Conservation (phyloP, 2,797 vertebrate genomes). For the Ceyx erithaca region DNA sequence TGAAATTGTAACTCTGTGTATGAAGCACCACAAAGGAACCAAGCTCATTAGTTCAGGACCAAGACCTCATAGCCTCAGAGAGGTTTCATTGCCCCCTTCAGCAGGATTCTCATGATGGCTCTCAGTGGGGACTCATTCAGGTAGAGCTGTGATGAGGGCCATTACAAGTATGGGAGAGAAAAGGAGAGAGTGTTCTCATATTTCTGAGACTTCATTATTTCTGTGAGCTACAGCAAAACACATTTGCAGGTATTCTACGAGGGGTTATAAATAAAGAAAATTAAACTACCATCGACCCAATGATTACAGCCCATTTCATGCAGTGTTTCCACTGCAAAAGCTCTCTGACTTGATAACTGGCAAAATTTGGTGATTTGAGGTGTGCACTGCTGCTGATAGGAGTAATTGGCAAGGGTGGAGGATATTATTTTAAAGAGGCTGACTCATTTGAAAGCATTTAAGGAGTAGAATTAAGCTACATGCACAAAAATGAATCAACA, state of each 20-base stretch:
- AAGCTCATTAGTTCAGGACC: not conserved
- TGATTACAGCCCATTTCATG: not conserved
- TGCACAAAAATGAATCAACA: slow-evolving; percentile 10
- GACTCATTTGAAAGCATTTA: slow-evolving; percentile 34
- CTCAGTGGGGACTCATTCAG: not conserved
- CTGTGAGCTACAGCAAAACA: slow-evolving; percentile 10
- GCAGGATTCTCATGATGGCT: not conserved
- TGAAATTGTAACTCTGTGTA: not conserved
- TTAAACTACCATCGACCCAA: slow-evolving; percentile 52
- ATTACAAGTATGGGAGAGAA: not conserved
- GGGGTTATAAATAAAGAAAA: slow-evolving; percentile 66
- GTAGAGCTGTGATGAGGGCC: not conserved
- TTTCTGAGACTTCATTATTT: slow-evolving; percentile 52
- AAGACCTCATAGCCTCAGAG: not conserved
- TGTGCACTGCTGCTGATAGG: slow-evolving; percentile 16
- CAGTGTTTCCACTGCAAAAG: not conserved
- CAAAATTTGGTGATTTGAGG: slow-evolving; percentile 50
- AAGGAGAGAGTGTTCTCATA: not conserved
- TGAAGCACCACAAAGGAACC: not conserved
- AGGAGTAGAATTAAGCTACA: not conserved
- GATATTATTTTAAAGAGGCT: slow-evolving; percentile 33
- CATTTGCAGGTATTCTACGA: not conserved
- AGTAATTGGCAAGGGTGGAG: slow-evolving; percentile 34
- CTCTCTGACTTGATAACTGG: slow-evolving; percentile 32
- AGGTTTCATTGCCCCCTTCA: not conserved